Percentiles rank a stretch among this genome's conserved stretches.
Conservation (phyloP, 1,140 invertebrate species). For the Tetramorium simillimum region DNA sequence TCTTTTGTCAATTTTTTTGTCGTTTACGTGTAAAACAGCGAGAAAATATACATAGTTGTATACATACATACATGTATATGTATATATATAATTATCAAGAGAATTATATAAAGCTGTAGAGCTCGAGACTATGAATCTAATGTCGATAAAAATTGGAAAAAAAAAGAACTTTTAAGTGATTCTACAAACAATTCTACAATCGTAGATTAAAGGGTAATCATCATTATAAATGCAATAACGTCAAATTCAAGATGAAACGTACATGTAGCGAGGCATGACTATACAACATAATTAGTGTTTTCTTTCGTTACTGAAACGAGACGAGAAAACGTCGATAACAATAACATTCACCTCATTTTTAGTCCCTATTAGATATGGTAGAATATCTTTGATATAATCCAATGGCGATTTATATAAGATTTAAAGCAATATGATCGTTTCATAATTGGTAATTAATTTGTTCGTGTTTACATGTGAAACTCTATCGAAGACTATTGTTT, state of each 20-base stretch:
- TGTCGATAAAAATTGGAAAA: not conserved
- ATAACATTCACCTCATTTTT: not conserved
- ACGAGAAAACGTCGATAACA: not conserved
- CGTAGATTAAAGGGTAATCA: not conserved
- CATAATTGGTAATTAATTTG: conserved; percentile 10
- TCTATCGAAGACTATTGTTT: not conserved
- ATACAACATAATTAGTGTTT: not conserved
- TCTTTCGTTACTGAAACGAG: not conserved
- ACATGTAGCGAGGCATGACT: no score
- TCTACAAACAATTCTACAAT: no score
- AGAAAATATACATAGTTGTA: not conserved
- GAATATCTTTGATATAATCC: not conserved
- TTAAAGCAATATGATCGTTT: not conserved
- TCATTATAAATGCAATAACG: not conserved
- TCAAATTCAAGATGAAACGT: not conserved
- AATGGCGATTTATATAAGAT: not conserved
- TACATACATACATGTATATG: no score
- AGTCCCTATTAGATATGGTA: not conserved
- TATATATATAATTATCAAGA: not conserved
- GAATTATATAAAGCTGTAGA: not conserved
- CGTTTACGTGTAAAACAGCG: not conserved
- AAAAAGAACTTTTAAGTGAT: not conserved
- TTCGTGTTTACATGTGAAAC: not conserved
- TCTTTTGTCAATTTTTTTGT: conserved; percentile 1
- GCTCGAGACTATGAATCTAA: not conserved